Evolutionary conservation across 2,797 vertebrate species (phyloP), one percentile per base, ranked within the genome.

Genomic region (Eutrigla gurnardus): DNA sequence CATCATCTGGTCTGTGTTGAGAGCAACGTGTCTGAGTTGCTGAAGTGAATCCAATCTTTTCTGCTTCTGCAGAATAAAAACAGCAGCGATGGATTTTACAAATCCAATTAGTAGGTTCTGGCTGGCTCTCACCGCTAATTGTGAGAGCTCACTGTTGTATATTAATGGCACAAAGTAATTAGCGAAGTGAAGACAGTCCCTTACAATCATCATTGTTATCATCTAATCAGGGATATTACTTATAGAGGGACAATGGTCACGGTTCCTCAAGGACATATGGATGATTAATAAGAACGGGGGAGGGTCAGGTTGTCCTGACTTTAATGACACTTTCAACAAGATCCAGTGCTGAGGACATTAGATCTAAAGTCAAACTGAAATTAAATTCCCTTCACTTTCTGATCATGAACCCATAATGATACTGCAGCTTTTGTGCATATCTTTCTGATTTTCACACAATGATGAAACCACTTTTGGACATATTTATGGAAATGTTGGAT

Each of bases 121-220:
- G 70, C 57, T 54, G 72, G 77, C 87, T 88, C 75, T 76, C 67
- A 43, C 63, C 49, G 69, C 79, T 86, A 85, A 92, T 83, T 84
- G 87, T 65, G 59, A 77, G 79, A 81, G 80, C 73, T 45, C 15
- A 47, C 77, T 75, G 63, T 81, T 80, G 83, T 81, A 65, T 84
- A 87, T 88, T 89, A 89, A 91, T 87, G 86, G 71, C 67, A 69
- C 78, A 65, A 85, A 88, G 87, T 84, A 90, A 93, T 91, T 90
- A 90, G 85, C 59, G 33, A 79, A 90, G 86, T 87, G 84, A 84
- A 68, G 86, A 81, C 72, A 75, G 84, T 86, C 86, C 78, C 88
- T 90, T 86, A 79, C 65, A 88, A 72, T 90, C 77, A 85, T 83
- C 59, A 71, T 73, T 80, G 68, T 88, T 85, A 73, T 84, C 66